These are phyloP conservation scores for Tridacna crocea DNA, from an alignment of 2,888 invertebrate species.

Conservation along the genomic window DNA sequence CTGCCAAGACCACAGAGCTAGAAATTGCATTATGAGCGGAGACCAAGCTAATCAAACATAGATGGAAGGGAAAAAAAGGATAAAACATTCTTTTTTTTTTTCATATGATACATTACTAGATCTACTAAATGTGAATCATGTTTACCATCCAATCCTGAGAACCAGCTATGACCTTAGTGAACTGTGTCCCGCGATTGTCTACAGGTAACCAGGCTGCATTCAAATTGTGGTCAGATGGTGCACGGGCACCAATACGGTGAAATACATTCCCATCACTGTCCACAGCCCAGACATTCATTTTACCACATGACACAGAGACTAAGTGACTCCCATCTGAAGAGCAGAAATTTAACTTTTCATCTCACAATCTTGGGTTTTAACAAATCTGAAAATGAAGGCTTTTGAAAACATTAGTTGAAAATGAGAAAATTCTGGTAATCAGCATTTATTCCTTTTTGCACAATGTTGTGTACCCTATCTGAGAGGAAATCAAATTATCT, in stretches of 20 bases:
- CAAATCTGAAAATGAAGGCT: no score
- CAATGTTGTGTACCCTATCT: neutral
- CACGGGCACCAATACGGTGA: constrained; percentile 85
- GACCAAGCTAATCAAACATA: no score
- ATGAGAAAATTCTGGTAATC: no score
- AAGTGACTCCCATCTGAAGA: constrained; percentile 81
- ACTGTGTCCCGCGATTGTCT: constrained; percentile 78
- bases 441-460: neutral
- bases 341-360: no score
- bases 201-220: constrained; percentile 86
- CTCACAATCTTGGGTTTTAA: no score
- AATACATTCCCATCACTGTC: constrained; percentile 85
- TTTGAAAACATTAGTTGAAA: no score
- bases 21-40: no score
- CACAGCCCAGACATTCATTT: constrained; percentile 85
- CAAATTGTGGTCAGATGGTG: constrained; percentile 83
- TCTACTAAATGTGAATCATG: neutral
- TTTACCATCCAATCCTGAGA: constrained; percentile 81
- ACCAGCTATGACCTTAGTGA: constrained; percentile 79
- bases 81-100: no score
- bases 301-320: constrained; percentile 84
- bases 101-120: no score
- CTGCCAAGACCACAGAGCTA: no score
- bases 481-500: no score
- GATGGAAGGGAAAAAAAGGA: no score